These are phyloP conservation scores for Rhizomys pruinosus DNA, from an alignment of 2,113 vertebrate genomes.

Conservation along the genomic window DNA sequence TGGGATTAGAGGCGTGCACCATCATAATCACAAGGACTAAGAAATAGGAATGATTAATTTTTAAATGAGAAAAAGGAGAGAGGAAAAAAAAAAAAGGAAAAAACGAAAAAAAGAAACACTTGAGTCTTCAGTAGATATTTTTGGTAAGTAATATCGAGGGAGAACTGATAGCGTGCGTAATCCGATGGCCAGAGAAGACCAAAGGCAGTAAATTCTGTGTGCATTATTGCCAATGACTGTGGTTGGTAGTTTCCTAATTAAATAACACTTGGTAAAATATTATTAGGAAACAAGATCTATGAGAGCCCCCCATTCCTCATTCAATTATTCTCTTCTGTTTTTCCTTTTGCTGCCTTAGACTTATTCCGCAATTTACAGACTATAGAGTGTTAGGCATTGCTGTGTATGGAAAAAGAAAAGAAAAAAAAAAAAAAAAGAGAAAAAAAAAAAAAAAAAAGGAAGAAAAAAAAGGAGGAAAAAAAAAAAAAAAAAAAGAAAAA, in stretches of 20 bases:
- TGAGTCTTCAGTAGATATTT: background rate
- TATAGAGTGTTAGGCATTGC: background rate
- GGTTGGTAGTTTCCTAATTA: background rate
- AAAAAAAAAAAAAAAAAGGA: too few species aligned
- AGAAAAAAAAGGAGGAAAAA: too few species aligned
- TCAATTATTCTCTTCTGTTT: background rate
- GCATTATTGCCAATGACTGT: background rate
- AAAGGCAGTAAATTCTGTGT: background rate
- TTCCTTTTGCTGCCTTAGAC: background rate
- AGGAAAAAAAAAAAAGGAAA: too few species aligned
- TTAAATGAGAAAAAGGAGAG: too few species aligned
- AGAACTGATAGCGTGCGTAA: background rate
- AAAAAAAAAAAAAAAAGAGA: too few species aligned
- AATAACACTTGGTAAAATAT: background rate
- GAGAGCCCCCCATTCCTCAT: background rate
- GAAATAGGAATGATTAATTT: constrained; percentile 14
- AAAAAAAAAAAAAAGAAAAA: too few species aligned
- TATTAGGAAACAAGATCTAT: background rate
- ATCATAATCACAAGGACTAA: too few species aligned
- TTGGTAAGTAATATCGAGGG: background rate
- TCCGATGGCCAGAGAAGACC: background rate
- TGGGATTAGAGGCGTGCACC: too few species aligned
- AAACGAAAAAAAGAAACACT: too few species aligned
- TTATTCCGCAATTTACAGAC: background rate
- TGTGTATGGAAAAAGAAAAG: too few species aligned